Evolutionary conservation across 2,888 invertebrate species (phyloP).

Genomic region (Metellina segmentata): DNA sequence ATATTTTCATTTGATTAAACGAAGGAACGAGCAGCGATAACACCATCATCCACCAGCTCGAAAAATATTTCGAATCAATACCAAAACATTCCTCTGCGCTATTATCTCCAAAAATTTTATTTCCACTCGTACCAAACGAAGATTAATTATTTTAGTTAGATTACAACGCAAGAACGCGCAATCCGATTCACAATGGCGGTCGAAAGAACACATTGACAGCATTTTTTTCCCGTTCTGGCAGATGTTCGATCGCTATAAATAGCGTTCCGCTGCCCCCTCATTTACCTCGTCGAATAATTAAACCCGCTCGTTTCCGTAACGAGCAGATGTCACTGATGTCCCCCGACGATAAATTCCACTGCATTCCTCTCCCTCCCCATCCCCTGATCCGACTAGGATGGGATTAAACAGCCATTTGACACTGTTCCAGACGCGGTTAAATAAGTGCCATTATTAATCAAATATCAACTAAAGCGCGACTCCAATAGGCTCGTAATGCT

Average conservation of each 20-base stretch:
- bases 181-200: background rate
- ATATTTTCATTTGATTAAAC: too few species aligned
- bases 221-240: background rate
- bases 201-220: background rate
- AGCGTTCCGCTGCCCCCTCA: background rate
- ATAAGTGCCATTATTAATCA: slow-evolving; percentile 19
- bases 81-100: too few species aligned
- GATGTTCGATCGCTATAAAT: background rate
- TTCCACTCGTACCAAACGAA: background rate
- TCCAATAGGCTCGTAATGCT: background rate
- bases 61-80: too few species aligned
- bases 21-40: too few species aligned
- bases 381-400: background rate
- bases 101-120: too few species aligned
- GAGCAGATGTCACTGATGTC: slow-evolving; percentile 35
- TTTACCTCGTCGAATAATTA: slow-evolving; percentile 30
- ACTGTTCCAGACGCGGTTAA: slow-evolving; percentile 16
- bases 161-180: background rate
- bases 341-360: slow-evolving; percentile 25
- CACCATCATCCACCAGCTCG: too few species aligned
- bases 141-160: background rate
- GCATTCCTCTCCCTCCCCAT: background rate
- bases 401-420: slow-evolving; percentile 1
- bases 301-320: slow-evolving; percentile 28
- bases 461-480: background rate